Conservation (phyloP, 2,113 vertebrate species). For the Pluvianellus socialis region DNA sequence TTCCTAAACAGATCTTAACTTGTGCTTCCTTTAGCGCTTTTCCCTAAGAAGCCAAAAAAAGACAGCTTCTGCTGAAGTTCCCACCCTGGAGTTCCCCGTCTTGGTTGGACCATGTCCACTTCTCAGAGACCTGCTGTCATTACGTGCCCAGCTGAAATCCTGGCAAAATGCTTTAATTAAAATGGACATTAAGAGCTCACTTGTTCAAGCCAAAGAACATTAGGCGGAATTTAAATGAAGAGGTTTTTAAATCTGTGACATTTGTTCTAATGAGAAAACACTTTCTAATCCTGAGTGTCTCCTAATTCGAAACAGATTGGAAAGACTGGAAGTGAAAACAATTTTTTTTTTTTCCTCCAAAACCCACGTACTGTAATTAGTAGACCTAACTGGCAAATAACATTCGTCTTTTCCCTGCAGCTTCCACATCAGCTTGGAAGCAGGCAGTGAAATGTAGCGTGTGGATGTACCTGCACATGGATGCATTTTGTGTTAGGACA, state of each 20-base stretch:
- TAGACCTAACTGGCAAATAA: not conserved
- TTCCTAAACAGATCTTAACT: not conserved
- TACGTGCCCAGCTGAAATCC: conserved; percentile 44
- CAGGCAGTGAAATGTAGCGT: not conserved
- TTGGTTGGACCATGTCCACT: not conserved
- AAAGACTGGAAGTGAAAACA: conserved; percentile 38
- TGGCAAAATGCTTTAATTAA: conserved; percentile 64
- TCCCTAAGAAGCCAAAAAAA: not conserved
- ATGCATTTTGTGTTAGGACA: not conserved
- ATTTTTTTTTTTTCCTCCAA: not conserved
- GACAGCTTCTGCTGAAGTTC: not conserved
- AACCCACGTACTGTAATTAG: not conserved
- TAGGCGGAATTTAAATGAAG: conserved; percentile 65
- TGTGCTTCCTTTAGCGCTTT: not conserved
- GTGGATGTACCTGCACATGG: not conserved
- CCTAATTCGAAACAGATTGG: conserved; percentile 58
- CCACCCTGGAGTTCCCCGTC: not conserved
- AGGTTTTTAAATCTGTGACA: conserved; percentile 66
- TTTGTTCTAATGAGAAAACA: conserved; percentile 73
- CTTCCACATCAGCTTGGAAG: not conserved
- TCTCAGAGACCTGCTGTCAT: conserved; percentile 4
- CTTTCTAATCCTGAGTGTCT: conserved; percentile 49
- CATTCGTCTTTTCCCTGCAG: not conserved
- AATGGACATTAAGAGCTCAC: conserved; percentile 67
- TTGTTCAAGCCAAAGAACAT: conserved; percentile 70